Conservation (phyloP, 2,888 invertebrate genomes). For the Limulus polyphemus region DNA sequence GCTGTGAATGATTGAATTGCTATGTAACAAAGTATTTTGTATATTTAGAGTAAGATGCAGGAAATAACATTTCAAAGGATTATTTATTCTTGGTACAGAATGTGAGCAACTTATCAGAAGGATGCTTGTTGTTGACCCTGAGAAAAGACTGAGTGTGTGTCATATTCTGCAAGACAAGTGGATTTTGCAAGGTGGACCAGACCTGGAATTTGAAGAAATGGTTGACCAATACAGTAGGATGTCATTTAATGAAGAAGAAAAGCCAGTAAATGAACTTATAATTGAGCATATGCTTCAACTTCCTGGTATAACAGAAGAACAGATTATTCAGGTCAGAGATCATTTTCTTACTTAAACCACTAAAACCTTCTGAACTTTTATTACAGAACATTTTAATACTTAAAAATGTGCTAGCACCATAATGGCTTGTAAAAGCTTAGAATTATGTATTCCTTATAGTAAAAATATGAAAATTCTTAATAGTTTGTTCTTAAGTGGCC, state of each 20-base stretch:
- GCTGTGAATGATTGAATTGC: too few relatives aligned
- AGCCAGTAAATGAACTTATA: constrained; percentile 52
- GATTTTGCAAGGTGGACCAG: constrained; percentile 43
- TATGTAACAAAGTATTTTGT: too few relatives aligned
- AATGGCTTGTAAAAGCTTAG: too few relatives aligned
- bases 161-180: constrained; percentile 78
- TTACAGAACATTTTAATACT: too few relatives aligned
- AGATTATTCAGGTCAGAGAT: constrained; percentile 35
- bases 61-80: too few relatives aligned
- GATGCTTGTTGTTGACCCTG: constrained; percentile 84
- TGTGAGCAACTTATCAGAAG: constrained; percentile 86
- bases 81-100: constrained; percentile 45
- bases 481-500: too few relatives aligned
- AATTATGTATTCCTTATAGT: too few relatives aligned
- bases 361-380: too few relatives aligned
- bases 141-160: constrained; percentile 61
- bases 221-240: constrained; percentile 20
- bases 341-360: too few relatives aligned
- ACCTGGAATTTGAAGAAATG: constrained; percentile 31
- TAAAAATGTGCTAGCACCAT: too few relatives aligned
- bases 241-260: constrained; percentile 14
- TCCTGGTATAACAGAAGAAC: constrained; percentile 35
- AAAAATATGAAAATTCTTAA: too few relatives aligned
- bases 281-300: constrained; percentile 57
- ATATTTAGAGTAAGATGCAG: too few relatives aligned